Base-by-base conservation (phyloP, 2,888 invertebrate genomes). In the Habroteleia sp. region DNA sequence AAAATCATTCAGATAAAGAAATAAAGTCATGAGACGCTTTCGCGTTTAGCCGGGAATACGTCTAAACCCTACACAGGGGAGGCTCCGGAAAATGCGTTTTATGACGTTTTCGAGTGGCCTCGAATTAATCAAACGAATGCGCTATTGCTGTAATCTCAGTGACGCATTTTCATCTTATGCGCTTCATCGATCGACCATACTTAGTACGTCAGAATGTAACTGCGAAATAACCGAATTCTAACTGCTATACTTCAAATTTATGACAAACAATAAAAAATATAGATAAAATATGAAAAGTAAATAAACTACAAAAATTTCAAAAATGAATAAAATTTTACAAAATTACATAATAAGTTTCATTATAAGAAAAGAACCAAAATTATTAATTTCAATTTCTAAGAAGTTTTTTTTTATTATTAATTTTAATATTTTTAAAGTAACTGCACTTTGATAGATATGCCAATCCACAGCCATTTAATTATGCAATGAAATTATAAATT, bases 121-220 rank as follows among this genome's bases (percentile, higher is more conserved):
- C 75, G 66, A 76, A 76, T 76, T 76, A 76, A 65, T 58, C 69
- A 69, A 69, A 74, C 74, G 63, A 74, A 66, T 62, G 71, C 65
- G 52, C 56, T 29, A 37, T 23, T 13, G 62, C 17, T 60, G 60
- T 69, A 71, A 71, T 71, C 65, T 54, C 65, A 23, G 29, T 39
- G 27, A 60, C 41, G 50, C 75, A 37, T 69, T 75, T 66, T 39
- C 65, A 27, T 60, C 65, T 75, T 54, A 54, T 54, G 46, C 54
- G 54, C 50, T 58, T 52, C 35, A 41, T 48, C 52, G 54, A 66
- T 56, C 37, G 27, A 8, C 25, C 5, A 39, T 3, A 31, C 33
- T 20, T 7, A 14, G 14, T 4, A 8, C 27, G 44, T n/a, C 29
- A 29, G 7, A 31, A 10, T 10, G 10, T 3, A 31, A 11, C 2